phyloP scores from a whole-genome alignment of 2,797 vertebrate species.

The Thunnus albacares region DNA sequence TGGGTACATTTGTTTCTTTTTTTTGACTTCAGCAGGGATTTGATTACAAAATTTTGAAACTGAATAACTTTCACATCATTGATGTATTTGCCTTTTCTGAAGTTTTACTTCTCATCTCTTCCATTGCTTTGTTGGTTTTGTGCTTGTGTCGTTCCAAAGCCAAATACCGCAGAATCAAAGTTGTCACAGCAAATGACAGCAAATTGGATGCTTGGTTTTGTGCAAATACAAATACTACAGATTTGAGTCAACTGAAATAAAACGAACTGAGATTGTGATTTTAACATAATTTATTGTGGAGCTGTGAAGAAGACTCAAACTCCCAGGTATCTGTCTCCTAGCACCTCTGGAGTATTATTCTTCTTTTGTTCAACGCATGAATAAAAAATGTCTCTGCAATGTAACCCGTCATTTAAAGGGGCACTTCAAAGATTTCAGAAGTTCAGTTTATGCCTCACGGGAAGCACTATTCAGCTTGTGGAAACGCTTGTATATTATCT shows the following conservation, averaged over 20 bases:
- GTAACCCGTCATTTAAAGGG: background rate
- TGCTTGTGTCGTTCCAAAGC: background rate
- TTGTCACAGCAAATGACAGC: slow-evolving; percentile 18
- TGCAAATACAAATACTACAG: slow-evolving; percentile 36
- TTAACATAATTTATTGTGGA: background rate
- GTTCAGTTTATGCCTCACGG: no score
- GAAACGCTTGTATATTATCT: no score
- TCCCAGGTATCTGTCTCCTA: background rate
- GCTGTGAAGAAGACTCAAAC: background rate
- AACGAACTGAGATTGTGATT: slow-evolving; percentile 7
- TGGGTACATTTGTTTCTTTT: background rate
- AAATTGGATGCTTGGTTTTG: slow-evolving; percentile 14
- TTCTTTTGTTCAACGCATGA: background rate
- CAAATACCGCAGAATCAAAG: slow-evolving; percentile 10
- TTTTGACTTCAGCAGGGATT: background rate
- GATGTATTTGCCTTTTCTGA: slow-evolving; percentile 1
- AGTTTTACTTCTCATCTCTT: slow-evolving; percentile 1
- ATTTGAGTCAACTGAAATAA: slow-evolving; percentile 21
- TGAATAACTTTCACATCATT: background rate
- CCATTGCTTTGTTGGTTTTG: slow-evolving; percentile 14
- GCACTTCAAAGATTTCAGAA: no score
- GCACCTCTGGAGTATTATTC: background rate
- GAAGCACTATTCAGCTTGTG: no score
- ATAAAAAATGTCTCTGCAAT: background rate
- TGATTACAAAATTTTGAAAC: slow-evolving; percentile 12